Evolutionary conservation across 2,113 vertebrate species (phyloP), one percentile per base, ranked within the genome.

Genomic region (Caracal caracal): DNA sequence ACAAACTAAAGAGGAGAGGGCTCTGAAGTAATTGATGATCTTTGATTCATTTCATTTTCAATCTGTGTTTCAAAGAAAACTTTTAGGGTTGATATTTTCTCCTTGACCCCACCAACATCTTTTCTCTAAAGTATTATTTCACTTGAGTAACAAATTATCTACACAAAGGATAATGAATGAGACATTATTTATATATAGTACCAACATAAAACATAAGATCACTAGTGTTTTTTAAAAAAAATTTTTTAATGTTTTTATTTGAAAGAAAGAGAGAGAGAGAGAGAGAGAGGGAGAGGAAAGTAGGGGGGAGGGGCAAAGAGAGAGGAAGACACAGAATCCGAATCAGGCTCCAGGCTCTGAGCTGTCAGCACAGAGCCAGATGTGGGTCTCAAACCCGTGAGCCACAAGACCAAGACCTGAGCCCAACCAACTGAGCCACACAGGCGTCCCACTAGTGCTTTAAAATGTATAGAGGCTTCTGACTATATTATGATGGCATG

Each of bases 21-120:
- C 71, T 90, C 37, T 88, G 35, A 85, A 95, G 88, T 83, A 95
- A 94, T 1, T 15, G n/a, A 76, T 63, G 59, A 3, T 97, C 30
- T 95, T 53, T 93, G 68, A 65, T 35, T 37, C 35, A 66, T 84
- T 96, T 96, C 37, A 90, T 51, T 84, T 93, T 83, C 40, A 89
- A 82, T 43, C 73, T 92, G 51, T 81, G 24, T 85, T 90, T 93
- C 65, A 96, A 93, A 53, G 22, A 93, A 96, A 96, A 88, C 17
- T 82, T 88, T 93, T 33, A 87, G 56, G 51, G 51, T 43, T 92
- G 63, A 79, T 30, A 96, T 92, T 95, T 96, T 92, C 70, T 68
- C 76, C 59, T 88, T 95, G 83, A 84, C 15, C 76, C 80, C 81
- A 92, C 43, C 80, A 76, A 59, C n/a, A 7, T 83, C 92, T 97